These are phyloP conservation scores for Desmodus rotundus DNA, from an alignment of 2,113 vertebrate genomes.

Conservation along the genomic window DNA sequence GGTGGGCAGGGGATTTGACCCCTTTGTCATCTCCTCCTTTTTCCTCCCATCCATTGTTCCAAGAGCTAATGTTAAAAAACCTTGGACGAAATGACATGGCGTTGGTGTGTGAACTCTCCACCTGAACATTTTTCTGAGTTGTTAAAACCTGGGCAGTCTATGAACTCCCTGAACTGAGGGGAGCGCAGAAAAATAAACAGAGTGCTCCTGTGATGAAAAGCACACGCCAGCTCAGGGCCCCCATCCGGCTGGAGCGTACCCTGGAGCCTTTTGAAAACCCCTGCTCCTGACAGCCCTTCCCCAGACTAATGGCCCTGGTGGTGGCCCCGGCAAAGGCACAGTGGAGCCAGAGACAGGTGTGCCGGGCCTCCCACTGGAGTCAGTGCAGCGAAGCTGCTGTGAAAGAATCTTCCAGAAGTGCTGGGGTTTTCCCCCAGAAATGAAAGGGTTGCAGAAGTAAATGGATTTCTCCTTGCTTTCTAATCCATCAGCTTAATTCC, in stretches of 20 bases:
- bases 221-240: background rate
- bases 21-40: background rate
- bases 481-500: background rate
- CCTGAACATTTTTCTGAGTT: background rate
- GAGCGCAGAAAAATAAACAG: background rate
- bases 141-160: background rate
- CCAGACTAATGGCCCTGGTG: background rate
- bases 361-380: background rate
- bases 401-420: background rate
- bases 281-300: background rate
- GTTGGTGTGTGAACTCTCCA: background rate
- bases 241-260: background rate
- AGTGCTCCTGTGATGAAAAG: background rate
- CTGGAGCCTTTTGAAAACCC: background rate
- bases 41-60: background rate
- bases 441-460: background rate
- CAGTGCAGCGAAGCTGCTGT: background rate
- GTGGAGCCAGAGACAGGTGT: background rate
- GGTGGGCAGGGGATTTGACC: background rate
- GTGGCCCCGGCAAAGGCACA: fast-evolving
- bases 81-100: background rate
- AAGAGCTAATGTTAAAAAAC: background rate
- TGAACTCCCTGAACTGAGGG: background rate
- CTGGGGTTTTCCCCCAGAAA: background rate
- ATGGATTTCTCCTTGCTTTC: background rate